These are phyloP conservation scores for Hippocampus abdominalis DNA, from an alignment of 2,113 vertebrate genomes.

Conservation along the genomic window DNA sequence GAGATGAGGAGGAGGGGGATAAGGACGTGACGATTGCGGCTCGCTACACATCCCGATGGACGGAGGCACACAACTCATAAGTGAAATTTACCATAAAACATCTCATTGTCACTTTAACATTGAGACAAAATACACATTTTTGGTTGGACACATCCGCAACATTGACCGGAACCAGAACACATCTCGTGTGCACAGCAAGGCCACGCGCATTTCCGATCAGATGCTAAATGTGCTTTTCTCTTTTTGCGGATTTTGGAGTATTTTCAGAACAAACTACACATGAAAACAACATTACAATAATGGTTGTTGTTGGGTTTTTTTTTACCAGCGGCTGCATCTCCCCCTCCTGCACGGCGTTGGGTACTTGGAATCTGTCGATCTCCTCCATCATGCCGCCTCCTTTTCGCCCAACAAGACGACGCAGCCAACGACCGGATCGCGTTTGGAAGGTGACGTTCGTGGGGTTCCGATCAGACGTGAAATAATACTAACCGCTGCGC, in stretches of 20 bases:
- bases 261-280: background rate
- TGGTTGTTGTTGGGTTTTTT: constrained; percentile 36
- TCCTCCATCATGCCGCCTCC: constrained; percentile 87
- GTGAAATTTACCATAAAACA: background rate
- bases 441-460: constrained; percentile 11
- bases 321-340: constrained; percentile 91
- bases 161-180: background rate
- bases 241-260: background rate
- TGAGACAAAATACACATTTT: background rate
- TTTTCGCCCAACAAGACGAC: constrained; percentile 12
- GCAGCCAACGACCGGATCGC: background rate
- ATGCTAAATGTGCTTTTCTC: background rate
- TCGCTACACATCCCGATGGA: background rate
- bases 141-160: background rate
- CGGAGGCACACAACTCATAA: background rate
- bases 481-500: constrained; percentile 13
- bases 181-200: background rate
- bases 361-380: constrained; percentile 94
- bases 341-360: constrained; percentile 78
- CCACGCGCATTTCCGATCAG: background rate
- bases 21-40: background rate
- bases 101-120: background rate
- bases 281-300: background rate
- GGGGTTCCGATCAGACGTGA: constrained; percentile 28
- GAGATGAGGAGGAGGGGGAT: constrained; percentile 40